These are phyloP conservation scores for Arnoldichthys spilopterus DNA, from an alignment of 2,797 vertebrate genomes.

Conservation along the genomic window DNA sequence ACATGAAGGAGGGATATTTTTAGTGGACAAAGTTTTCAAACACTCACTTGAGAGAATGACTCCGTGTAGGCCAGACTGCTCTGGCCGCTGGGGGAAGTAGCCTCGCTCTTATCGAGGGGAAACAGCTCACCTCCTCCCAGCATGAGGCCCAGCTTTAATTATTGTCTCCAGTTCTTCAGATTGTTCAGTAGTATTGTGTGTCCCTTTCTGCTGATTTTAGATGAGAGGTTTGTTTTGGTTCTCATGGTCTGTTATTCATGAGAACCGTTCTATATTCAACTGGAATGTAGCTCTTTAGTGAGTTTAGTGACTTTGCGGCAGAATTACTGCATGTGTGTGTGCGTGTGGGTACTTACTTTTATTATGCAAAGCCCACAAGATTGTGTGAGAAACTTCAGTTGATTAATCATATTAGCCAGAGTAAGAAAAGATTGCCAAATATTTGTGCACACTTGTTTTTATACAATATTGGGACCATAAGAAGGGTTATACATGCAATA, in stretches of 20 bases:
- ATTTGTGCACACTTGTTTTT: too few relatives aligned
- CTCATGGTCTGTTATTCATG: conserved; percentile 3
- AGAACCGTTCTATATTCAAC: background rate
- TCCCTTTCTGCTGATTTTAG: conserved; percentile 40
- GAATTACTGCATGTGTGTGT: too few relatives aligned
- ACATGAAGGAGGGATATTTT: conserved; percentile 41
- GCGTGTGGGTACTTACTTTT: too few relatives aligned
- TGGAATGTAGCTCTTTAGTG: conserved; percentile 19
- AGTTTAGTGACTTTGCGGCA: background rate
- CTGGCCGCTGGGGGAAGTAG: conserved; percentile 32
- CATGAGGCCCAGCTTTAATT: conserved; percentile 48
- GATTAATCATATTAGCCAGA: too few relatives aligned
- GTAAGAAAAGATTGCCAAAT: too few relatives aligned
- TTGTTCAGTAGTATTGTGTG: conserved; percentile 49
- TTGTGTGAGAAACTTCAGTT: too few relatives aligned
- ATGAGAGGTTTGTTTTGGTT: conserved; percentile 30
- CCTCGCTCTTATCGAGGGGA: conserved; percentile 52
- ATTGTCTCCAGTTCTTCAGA: conserved; percentile 50
- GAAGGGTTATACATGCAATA: too few relatives aligned
- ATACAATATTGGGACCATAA: too few relatives aligned
- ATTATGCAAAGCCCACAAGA: too few relatives aligned
- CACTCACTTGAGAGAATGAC: background rate
- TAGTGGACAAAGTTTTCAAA: conserved; percentile 29
- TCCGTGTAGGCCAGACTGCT: conserved; percentile 18
- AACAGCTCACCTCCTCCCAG: conserved; percentile 54